Conservation (phyloP, 2,888 invertebrate genomes). For the Tortricodes alternella region DNA sequence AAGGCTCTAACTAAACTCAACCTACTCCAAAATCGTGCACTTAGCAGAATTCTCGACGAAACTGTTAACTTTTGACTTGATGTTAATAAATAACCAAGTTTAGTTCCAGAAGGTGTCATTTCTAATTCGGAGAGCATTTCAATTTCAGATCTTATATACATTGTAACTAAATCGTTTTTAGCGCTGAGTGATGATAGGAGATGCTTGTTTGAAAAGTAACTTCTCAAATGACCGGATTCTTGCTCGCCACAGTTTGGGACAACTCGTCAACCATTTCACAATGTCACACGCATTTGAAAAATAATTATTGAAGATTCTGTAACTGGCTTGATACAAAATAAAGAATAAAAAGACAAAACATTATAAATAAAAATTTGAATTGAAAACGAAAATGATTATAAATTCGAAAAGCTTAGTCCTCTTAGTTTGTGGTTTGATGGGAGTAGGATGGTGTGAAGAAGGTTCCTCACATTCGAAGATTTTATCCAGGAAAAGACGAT, state of each 20-base stretch:
- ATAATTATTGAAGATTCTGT: background rate
- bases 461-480: conserved; percentile 47
- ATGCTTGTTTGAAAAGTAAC: background rate
- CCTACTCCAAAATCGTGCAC: conserved; percentile 20
- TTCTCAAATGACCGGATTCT: conserved; percentile 34
- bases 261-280: conserved; percentile 24
- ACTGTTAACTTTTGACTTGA: conserved; percentile 36
- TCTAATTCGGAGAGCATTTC: background rate
- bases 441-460: conserved; percentile 34
- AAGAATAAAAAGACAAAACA: background rate
- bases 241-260: conserved; percentile 39
- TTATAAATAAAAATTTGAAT: background rate
- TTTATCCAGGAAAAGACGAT: conserved; percentile 83
- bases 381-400: conserved; percentile 25
- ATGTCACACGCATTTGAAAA: background rate
- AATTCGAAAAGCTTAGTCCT: conserved; percentile 33
- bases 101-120: background rate
- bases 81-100: conserved; percentile 34
- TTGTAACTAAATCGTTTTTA: background rate
- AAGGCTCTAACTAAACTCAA: conserved; percentile 1
- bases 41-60: conserved; percentile 34
- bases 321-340: background rate
- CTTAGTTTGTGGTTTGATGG: conserved; percentile 33
- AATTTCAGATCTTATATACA: background rate
- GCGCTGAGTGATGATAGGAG: background rate